A percentile compares a stretch with the other conserved stretches of the same genome.
phyloP scores from a whole-genome alignment of 2,113 vertebrate genomes.

The Oreochromis spilurus region DNA sequence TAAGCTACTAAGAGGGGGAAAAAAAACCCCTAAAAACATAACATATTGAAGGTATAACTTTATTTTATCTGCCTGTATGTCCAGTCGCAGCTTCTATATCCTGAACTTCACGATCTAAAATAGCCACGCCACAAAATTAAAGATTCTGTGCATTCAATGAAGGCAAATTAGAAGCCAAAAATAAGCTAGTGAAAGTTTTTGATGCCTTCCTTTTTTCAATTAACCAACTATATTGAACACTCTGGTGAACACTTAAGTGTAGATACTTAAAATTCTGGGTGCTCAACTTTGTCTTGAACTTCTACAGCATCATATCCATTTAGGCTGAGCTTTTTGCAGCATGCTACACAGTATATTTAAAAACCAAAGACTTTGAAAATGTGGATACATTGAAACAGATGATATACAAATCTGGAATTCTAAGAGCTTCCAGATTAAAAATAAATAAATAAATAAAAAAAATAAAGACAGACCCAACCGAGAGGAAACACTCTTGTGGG shows the following conservation, averaged over 20 bases:
- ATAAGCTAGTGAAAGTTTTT: not conserved
- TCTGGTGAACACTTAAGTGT: not conserved
- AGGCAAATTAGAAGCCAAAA: not conserved
- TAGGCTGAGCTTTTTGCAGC: not conserved
- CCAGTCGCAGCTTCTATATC: conserved; percentile 7
- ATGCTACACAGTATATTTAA: not conserved
- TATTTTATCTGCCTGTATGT: not conserved
- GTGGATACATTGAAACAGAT: not conserved
- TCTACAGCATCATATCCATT: not conserved
- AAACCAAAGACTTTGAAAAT: not conserved
- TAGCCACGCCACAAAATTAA: not conserved
- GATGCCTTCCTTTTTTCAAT: not conserved
- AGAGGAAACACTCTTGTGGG: not conserved
- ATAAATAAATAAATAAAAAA: too few species aligned
- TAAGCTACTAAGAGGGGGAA: not conserved
- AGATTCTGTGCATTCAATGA: not conserved
- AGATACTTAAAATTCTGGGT: not conserved
- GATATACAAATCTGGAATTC: not conserved
- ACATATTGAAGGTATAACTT: not conserved
- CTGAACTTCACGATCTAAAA: not conserved
- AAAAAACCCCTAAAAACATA: not conserved
- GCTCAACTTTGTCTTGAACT: not conserved
- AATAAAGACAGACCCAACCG: not conserved
- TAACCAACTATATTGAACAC: not conserved
- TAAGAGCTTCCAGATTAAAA: not conserved